A percentile compares a stretch with the other conserved stretches of the same genome.
These are phyloP conservation scores for Ganaspis brasiliensis DNA, from an alignment of 2,888 invertebrate species.

Conservation along the genomic window DNA sequence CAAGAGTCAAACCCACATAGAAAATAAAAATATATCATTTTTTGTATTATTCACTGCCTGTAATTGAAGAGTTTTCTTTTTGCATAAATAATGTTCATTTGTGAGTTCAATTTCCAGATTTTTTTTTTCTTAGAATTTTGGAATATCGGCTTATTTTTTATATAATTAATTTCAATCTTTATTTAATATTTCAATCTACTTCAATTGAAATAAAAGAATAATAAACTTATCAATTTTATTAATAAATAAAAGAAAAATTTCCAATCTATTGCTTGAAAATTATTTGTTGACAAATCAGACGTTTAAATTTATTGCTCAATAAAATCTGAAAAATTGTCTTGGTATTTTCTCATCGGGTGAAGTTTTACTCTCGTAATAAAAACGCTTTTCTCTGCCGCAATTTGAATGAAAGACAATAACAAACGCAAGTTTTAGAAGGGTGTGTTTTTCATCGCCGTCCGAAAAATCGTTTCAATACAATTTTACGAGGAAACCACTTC, in stretches of 20 bases:
- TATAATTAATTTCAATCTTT: too few species aligned
- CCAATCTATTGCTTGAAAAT: too few species aligned
- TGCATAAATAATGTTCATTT: neutral
- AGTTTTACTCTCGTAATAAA: neutral
- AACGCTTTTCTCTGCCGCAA: neutral
- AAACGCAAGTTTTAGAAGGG: neutral
- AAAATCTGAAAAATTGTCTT: too few species aligned
- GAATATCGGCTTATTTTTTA: too few species aligned
- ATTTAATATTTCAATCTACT: too few species aligned
- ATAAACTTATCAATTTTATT: too few species aligned
- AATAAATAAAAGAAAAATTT: too few species aligned
- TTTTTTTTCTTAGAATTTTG: too few species aligned
- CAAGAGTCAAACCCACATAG: constrained; percentile 17
- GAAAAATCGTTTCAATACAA: constrained; percentile 9
- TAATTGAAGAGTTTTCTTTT: constrained; percentile 2
- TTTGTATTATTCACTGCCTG: constrained; percentile 14
- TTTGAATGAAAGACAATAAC: constrained; percentile 16
- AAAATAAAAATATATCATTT: constrained; percentile 37
- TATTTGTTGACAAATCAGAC: too few species aligned
- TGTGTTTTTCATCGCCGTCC: neutral
- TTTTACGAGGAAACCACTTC: constrained; percentile 1
- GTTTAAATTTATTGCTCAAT: too few species aligned
- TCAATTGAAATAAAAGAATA: too few species aligned
- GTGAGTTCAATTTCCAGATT: neutral
- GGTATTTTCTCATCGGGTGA: neutral